Conservation (phyloP, 2,888 invertebrate species). For the Syrista parreyssii region DNA sequence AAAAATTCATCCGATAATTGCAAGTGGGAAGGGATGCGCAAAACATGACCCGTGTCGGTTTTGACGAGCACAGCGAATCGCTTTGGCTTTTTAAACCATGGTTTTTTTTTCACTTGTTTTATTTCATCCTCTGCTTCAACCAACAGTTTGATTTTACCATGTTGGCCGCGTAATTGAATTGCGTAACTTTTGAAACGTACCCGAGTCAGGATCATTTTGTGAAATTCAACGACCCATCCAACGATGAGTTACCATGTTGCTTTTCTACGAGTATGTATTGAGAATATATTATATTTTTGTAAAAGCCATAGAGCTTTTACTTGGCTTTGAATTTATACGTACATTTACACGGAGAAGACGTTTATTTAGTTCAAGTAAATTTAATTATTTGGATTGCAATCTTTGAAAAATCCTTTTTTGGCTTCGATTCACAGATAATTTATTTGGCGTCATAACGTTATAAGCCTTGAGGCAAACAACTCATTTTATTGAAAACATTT, state of each 20-base stretch:
- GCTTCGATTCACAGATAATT: too few relatives aligned
- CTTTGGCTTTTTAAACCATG: slow-evolving; percentile 8
- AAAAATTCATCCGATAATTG: neutral
- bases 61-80: neutral
- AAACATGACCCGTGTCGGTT: neutral
- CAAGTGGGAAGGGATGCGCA: neutral
- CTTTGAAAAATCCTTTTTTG: too few relatives aligned
- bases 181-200: slow-evolving; percentile 24
- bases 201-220: neutral
- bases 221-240: neutral
- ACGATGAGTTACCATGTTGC: neutral
- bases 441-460: too few relatives aligned
- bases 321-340: too few relatives aligned
- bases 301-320: too few relatives aligned
- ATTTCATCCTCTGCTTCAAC: slow-evolving; percentile 11
- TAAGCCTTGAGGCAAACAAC: too few relatives aligned
- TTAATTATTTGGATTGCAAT: too few relatives aligned
- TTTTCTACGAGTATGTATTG: neutral
- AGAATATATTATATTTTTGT: neutral
- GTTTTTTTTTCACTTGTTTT: slow-evolving; percentile 16
- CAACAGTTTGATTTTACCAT: slow-evolving; percentile 3
- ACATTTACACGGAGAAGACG: too few relatives aligned
- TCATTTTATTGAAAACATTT: too few relatives aligned
- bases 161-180: slow-evolving; percentile 19
- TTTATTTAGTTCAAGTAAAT: too few relatives aligned